Evolutionary conservation across 2,113 vertebrate species (phyloP).

Genomic region (Pollimyrus isidori): DNA sequence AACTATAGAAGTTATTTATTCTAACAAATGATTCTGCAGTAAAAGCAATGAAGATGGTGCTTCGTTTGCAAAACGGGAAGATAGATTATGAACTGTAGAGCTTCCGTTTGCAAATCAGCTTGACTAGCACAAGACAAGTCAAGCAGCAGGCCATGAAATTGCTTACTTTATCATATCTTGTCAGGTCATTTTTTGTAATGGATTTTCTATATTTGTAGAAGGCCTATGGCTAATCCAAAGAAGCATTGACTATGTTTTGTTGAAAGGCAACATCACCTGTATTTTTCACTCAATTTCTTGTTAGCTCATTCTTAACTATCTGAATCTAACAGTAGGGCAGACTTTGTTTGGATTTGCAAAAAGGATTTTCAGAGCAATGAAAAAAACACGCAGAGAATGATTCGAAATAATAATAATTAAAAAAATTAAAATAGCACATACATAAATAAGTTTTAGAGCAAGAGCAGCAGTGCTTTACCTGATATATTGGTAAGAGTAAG

Average conservation of each 20-base stretch:
- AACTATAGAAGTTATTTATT: neutral
- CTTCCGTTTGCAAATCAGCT: neutral
- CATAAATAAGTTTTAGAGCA: neutral
- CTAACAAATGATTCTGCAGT: neutral
- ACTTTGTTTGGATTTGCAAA: neutral
- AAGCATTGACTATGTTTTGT: neutral
- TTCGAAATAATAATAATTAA: neutral
- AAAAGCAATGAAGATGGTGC: neutral
- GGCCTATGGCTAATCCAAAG: neutral
- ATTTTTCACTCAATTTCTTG: neutral
- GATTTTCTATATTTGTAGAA: slow-evolving; percentile 3
- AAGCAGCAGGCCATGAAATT: slow-evolving; percentile 2
- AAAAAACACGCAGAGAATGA: neutral
- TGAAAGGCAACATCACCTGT: neutral
- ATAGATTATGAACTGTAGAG: neutral
- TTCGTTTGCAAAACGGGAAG: neutral
- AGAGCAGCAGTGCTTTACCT: neutral
- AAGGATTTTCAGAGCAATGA: neutral
- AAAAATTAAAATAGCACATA: neutral
- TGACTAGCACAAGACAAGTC: neutral
- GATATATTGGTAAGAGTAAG: neutral
- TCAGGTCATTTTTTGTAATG: slow-evolving; percentile 1
- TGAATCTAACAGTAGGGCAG: neutral
- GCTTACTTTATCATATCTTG: slow-evolving; percentile 10
- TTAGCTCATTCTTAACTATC: neutral